Conservation (phyloP, 2,888 invertebrate species). For the Beris chalybata region DNA sequence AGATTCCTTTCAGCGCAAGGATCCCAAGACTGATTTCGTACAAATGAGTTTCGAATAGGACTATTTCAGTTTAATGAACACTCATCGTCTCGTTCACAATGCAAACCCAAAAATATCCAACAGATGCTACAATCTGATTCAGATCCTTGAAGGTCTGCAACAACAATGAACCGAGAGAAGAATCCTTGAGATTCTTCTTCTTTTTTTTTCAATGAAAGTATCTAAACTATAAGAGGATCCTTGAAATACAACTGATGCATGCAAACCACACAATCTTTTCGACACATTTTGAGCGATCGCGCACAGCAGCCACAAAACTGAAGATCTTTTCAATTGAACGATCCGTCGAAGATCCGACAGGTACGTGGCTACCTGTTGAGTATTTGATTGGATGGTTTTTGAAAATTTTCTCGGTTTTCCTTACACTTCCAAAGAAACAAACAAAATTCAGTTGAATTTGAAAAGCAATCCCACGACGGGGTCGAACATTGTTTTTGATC, state of each 20-base stretch:
- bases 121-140: constrained; percentile 21
- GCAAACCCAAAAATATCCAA: constrained; percentile 10
- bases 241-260: constrained; percentile 16
- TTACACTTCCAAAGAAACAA: constrained; percentile 3
- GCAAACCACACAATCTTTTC: constrained; percentile 16
- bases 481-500: constrained; percentile 6
- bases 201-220: no score
- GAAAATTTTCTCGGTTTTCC: not conserved
- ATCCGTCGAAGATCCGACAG: constrained; percentile 17
- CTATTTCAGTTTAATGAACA: constrained; percentile 28
- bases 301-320: not conserved
- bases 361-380: constrained; percentile 27
- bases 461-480: not conserved
- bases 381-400: constrained; percentile 24
- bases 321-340: constrained; percentile 9
- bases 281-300: constrained; percentile 12
- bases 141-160: constrained; percentile 6
- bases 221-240: not conserved
- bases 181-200: no score
- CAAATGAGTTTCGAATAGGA: constrained; percentile 12
- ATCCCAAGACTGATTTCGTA: constrained; percentile 3
- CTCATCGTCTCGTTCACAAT: constrained; percentile 22
- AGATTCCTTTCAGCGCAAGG: constrained; percentile 1
- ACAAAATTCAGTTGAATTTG: constrained; percentile 13
- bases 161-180: no score